Evolutionary conservation across 2,888 invertebrate species (phyloP), one percentile per base, ranked within the genome.

Genomic region (Tetrapedia diversipes): DNA sequence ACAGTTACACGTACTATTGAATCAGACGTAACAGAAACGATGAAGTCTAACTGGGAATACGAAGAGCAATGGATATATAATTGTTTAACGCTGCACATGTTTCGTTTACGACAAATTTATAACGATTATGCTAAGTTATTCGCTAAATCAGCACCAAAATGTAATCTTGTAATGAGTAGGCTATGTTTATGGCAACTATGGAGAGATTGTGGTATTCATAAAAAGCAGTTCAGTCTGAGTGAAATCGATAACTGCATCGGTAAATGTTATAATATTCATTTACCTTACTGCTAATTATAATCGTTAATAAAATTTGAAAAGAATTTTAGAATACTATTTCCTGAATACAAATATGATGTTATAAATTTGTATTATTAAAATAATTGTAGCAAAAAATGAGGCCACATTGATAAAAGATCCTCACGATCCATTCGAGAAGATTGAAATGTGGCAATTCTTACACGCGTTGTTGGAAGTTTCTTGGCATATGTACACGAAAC

Each of bases 381-480:
- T 57, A 16, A 37, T 68, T 60, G 37, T 16, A 87, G 87, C 82
- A 3, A 60, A 60, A 32, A 82, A 87, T 39, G 39, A 72, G 69
- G 73, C 56, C 1, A 64, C 80, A 1, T 67, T 93, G 1, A 88
- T 93, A 1, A 92, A 90, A 68, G 88, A 89, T 4, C 88, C 92
- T 0, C 93, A 94, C 82, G 85, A 93, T 84, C 95, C 95, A 0
- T 94, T 94, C 84, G 94, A 94, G 83, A 93, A 92, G 81, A 92
- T 95, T 83, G 93, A 94, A 87, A 94, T 93, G 85, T 95, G 94
- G 94, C 95, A 95, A 88, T 94, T 94, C 88, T 69, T 94, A 41
- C 94, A 94, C 74, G 93, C 93, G 41, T 82, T 95, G 14, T 90
- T 95, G 73, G 92, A 93, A 45, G 91, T 93, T 32, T 92, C 94